A percentile compares a stretch with the other conserved stretches of the same genome.
These are phyloP conservation scores for Anguilla megastoma DNA, from an alignment of 2,797 vertebrate genomes.

Conservation along the genomic window DNA sequence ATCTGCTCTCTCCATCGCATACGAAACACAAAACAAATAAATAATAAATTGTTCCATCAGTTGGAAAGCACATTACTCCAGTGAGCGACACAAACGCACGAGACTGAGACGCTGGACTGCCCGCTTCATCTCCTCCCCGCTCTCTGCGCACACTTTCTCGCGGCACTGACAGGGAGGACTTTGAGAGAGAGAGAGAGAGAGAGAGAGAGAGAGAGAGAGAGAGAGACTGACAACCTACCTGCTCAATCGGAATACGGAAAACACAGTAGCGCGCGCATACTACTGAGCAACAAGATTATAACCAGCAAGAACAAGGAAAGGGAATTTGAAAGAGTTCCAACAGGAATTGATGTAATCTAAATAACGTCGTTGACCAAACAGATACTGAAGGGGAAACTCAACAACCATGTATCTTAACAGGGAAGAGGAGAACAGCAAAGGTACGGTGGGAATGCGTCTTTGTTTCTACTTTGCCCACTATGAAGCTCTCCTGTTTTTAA, in stretches of 20 bases:
- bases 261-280: slow-evolving; percentile 63
- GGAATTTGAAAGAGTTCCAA: slow-evolving; percentile 62
- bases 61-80: slow-evolving; percentile 16
- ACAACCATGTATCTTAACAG: slow-evolving; percentile 82
- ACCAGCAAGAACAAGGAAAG: slow-evolving; percentile 62
- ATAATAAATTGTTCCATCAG: slow-evolving; percentile 16
- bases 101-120: slow-evolving; percentile 52
- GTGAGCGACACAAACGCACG: background rate
- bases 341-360: slow-evolving; percentile 59
- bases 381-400: slow-evolving; percentile 42
- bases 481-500: slow-evolving; percentile 5
- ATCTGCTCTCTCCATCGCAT: slow-evolving; percentile 8
- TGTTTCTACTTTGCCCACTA: slow-evolving; percentile 42
- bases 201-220: slow-evolving; percentile 53
- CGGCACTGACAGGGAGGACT: slow-evolving; percentile 62
- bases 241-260: slow-evolving; percentile 63
- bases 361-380: slow-evolving; percentile 56
- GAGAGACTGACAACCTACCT: slow-evolving; percentile 67
- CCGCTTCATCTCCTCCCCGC: slow-evolving; percentile 1
- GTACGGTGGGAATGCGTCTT: slow-evolving; percentile 60
- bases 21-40: background rate
- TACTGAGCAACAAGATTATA: slow-evolving; percentile 73
- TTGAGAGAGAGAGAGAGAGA: slow-evolving; percentile 44
- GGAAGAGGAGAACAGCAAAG: slow-evolving; percentile 77
- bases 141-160: slow-evolving; percentile 42